Base-by-base conservation (phyloP, 2,113 vertebrate species). In the Ceratotherium simum region DNA sequence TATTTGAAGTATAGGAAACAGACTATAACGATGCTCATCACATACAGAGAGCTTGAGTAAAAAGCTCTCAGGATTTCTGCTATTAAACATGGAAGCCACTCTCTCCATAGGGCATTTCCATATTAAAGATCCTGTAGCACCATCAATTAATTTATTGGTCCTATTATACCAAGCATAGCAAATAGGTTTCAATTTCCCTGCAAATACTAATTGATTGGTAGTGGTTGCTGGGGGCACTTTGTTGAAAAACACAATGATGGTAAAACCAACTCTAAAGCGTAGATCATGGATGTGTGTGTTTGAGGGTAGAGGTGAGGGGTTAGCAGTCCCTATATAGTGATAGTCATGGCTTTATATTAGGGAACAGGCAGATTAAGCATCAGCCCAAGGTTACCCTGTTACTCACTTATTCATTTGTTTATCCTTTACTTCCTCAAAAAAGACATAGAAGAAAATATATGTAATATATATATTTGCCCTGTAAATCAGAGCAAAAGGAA, bases 371-470 rank as follows among this genome's bases (percentile, higher is more conserved):
- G 20, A 89, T 21, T 64, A 81, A 84, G 23, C 14, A 67, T 1
- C 86, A 20, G 67, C 10, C 23, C 20, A 58, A 23, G 5, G 12
- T 56, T 92, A 82, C 16, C 39, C 4, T 69, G n/a, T 80, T 70
- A 58, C 17, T 85, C 72, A 18, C 51, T 90, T 83, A 90, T 79
- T 97, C 29, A 80, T 70, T 83, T 92, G 20, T 72, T 73, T 80
- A 69, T 64, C 13, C 39, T 91, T 64, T 21, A 39, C n/a, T 33
- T 86, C n/a, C 48, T 90, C 42, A 79, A 94, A 92, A 86, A 56
- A 51, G 64, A 36, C 29, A 91, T 46, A 33, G 48, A 70, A 72
- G 65, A 78, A 93, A 83, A 75, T 39, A 70, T 83, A 83, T 72
- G 39, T 56, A 42, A 42, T 42, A 5, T 42, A 42, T 42, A 42